A percentile compares a stretch with the other conserved stretches of the same genome.
phyloP scores from a whole-genome alignment of 1,140 invertebrate genomes.

The Ptiloglossa arizonensis region DNA sequence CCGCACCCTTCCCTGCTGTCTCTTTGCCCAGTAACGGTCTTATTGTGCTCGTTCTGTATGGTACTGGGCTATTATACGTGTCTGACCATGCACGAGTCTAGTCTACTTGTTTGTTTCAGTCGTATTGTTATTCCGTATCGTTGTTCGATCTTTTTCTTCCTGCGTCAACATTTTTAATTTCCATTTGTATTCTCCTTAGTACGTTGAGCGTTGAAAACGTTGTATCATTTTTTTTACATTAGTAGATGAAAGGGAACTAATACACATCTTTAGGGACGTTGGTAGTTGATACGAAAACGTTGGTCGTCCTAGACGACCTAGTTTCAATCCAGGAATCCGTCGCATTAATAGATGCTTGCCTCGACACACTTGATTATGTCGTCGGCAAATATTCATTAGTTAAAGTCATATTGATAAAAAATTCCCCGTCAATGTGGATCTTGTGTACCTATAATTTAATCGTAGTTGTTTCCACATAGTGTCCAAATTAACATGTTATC shows the following conservation, averaged over 20 bases:
- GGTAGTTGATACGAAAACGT: slow-evolving; percentile 1
- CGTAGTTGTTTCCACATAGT: no score
- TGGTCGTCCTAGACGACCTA: slow-evolving; percentile 17
- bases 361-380: slow-evolving; percentile 1
- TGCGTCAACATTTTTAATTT: no score
- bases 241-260: neutral
- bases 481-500: no score
- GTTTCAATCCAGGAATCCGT: slow-evolving; percentile 23
- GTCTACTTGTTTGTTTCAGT: neutral
- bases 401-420: neutral
- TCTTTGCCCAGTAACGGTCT: neutral
- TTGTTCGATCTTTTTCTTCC: no score
- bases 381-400: neutral
- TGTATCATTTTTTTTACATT: neutral
- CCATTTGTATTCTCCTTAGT: no score
- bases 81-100: neutral
- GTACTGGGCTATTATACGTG: neutral
- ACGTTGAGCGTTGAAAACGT: neutral
- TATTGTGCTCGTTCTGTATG: neutral
- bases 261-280: neutral
- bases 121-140: no score
- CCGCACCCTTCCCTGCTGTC: neutral
- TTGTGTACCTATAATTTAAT: no score
- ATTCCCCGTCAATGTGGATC: neutral
- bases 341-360: slow-evolving; percentile 34